phyloP scores from a whole-genome alignment of 2,797 vertebrate species.

The Epinephelus malabaricus region DNA sequence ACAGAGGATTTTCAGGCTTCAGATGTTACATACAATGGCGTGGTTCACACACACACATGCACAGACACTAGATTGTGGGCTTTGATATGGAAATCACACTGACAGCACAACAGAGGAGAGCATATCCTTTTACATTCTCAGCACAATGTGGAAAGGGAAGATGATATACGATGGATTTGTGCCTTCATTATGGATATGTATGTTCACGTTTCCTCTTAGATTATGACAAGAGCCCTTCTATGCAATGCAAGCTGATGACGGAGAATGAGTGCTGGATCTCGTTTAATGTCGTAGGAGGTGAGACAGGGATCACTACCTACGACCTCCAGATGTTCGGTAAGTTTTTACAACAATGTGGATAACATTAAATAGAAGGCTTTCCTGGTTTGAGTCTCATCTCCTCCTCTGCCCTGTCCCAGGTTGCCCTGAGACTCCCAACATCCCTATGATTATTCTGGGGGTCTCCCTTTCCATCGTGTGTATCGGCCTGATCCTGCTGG shows the following conservation, averaged over 20 bases:
- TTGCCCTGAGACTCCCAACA: slow-evolving; percentile 91
- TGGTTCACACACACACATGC: slow-evolving; percentile 47
- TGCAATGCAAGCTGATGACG: slow-evolving; percentile 90
- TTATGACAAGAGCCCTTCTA: slow-evolving; percentile 88
- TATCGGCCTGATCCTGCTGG: slow-evolving; percentile 91
- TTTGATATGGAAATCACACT: slow-evolving; percentile 83
- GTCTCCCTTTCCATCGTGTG: slow-evolving; percentile 93
- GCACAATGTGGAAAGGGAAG: slow-evolving; percentile 61
- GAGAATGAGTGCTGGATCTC: slow-evolving; percentile 93
- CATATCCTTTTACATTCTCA: slow-evolving; percentile 75
- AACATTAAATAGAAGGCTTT: background rate
- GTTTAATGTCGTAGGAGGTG: slow-evolving; percentile 88
- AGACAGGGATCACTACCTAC: slow-evolving; percentile 89
- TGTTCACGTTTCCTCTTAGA: slow-evolving; percentile 84
- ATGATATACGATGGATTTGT: slow-evolving; percentile 60
- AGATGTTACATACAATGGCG: slow-evolving; percentile 78
- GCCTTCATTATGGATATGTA: slow-evolving; percentile 56
- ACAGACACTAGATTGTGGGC: slow-evolving; percentile 67
- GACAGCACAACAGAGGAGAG: slow-evolving; percentile 68
- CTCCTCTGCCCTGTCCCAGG: slow-evolving; percentile 81
- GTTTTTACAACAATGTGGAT: background rate
- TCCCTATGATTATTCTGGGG: slow-evolving; percentile 92
- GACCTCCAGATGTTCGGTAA: slow-evolving; percentile 89
- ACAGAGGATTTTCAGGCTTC: slow-evolving; percentile 74
- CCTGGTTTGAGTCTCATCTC: background rate